phyloP scores from a whole-genome alignment of 2,113 vertebrate genomes.

The Sturnira hondurensis region DNA sequence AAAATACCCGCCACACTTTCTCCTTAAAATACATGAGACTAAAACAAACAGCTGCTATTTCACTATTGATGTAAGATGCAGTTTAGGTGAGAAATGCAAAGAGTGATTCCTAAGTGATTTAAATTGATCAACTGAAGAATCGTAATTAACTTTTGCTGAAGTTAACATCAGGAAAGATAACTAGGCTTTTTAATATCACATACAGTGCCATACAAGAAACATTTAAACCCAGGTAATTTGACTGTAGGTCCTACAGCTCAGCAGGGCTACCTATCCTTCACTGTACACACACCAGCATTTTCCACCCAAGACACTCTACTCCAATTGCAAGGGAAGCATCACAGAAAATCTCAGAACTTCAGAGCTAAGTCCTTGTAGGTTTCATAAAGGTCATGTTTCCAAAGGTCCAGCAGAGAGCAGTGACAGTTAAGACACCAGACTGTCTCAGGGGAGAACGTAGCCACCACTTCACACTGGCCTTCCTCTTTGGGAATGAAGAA shows the following conservation, averaged over 20 bases:
- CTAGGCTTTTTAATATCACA: neutral
- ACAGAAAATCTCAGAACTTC: neutral
- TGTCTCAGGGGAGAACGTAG: neutral
- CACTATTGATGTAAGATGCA: neutral
- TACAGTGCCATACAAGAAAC: neutral
- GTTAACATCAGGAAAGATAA: neutral
- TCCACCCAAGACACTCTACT: neutral
- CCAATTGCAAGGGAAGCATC: neutral
- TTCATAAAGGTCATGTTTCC: neutral
- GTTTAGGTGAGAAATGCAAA: neutral
- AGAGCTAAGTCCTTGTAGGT: neutral
- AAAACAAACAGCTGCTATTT: neutral
- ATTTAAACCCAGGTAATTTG: neutral
- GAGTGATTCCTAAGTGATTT: neutral
- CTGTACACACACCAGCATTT: neutral
- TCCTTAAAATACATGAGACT: neutral
- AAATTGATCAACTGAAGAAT: neutral
- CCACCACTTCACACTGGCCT: fast-evolving
- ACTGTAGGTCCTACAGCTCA: neutral
- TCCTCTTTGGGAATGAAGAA: neutral
- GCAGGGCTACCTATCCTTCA: neutral
- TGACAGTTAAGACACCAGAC: neutral
- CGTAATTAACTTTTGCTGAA: neutral
- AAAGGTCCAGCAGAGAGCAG: neutral
- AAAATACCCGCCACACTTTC: neutral